Conservation (phyloP, 2,888 invertebrate genomes). For the Trilocha varians region DNA sequence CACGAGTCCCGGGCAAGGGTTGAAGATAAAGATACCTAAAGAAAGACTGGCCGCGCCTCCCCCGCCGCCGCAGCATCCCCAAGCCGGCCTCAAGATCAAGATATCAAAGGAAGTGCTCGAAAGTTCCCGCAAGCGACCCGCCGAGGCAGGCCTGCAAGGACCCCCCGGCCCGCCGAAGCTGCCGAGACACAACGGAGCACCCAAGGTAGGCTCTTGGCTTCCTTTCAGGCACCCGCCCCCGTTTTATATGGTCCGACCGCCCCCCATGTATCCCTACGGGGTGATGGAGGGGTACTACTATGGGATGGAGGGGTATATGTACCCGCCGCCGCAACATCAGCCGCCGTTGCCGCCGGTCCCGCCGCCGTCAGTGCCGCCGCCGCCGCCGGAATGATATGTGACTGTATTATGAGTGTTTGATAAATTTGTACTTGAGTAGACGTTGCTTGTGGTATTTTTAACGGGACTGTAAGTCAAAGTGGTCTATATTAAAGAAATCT, state of each 20-base stretch:
- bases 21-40: conserved; percentile 88
- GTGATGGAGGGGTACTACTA: conserved; percentile 41
- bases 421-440: no score
- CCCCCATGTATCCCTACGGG: conserved; percentile 41
- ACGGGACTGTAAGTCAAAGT: no score
- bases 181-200: conserved; percentile 51
- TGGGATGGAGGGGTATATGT: conserved; percentile 63
- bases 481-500: no score
- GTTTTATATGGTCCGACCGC: conserved; percentile 57
- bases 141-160: conserved; percentile 24
- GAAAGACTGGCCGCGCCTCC: conserved; percentile 77
- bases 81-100: conserved; percentile 80
- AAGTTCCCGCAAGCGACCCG: conserved; percentile 49
- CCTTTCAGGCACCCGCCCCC: conserved; percentile 45
- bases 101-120: conserved; percentile 83
- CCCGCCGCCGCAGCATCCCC: conserved; percentile 41
- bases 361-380: conserved; percentile 13
- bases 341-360: conserved; percentile 15
- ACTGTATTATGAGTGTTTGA: no score
- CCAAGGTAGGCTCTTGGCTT: conserved; percentile 63
- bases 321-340: conserved; percentile 64
- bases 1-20: conserved; percentile 50
- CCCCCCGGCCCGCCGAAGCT: conserved; percentile 45
- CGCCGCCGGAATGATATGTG: conserved; percentile 8
- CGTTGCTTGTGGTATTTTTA: no score